Evolutionary conservation across 2,113 vertebrate species (phyloP), one percentile per base, ranked within the genome.

Genomic region (Herpailurus yagouaroundi): DNA sequence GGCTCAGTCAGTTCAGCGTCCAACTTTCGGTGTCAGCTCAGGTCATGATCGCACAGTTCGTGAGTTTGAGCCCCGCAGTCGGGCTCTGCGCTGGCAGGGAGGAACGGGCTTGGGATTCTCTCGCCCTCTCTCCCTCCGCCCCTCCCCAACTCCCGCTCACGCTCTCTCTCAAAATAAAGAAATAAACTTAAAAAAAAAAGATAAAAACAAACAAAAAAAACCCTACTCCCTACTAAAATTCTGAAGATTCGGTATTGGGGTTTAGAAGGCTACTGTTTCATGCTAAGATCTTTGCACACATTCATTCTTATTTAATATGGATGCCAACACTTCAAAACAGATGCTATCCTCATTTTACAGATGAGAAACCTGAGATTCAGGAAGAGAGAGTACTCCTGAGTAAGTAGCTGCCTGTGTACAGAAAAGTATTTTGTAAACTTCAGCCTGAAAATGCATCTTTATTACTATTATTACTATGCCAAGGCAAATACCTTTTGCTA

Each of bases 401-500:
- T 29, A 50, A 73, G 69, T 81, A 36, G 64, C 41, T 60, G 41
- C 41, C n/a, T 91, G 31, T 93, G 83, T 68, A 79, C 31, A 83
- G 38, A 50, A 91, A 91, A 55, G 16, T 18, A 89, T 45, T 97
- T 84, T 66, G 21, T 91, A 79, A 85, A 85, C 33, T 76, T 85
- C 27, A 74, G 36, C 74, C 33, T 76, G 23, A 74, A 68, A 29
- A 91, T 85, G 48, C 21, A 69, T 74, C 77, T 57, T 60, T 80
- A 52, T 64, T 91, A 21, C 57, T 66, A 48, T 55, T 71, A 64
- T 38, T 60, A 50, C 55, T 66, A 83, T 80, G 82, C 55, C 27
- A 94, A 89, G 68, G 89, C 64, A 93, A 91, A 94, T 63, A 86
- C n/a, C 9, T 96, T 68, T 96, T 68, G 55, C 50, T 74, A 91